These are phyloP conservation scores for Tetramorium simillimum DNA, from an alignment of 1,140 invertebrate species.

Conservation along the genomic window DNA sequence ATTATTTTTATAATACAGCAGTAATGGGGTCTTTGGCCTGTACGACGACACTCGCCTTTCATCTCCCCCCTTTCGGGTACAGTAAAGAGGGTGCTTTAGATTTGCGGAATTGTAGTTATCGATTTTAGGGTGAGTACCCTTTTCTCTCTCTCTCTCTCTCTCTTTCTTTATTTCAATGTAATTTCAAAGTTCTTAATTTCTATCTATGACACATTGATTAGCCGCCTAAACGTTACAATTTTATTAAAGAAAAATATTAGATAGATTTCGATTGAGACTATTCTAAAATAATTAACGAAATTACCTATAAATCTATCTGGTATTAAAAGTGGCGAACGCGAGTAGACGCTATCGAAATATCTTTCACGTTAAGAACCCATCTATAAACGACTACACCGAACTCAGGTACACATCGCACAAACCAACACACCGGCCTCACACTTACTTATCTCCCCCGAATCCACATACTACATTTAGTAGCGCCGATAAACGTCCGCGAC, in stretches of 20 bases:
- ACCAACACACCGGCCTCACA: slow-evolving; percentile 1
- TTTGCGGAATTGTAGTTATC: slow-evolving; percentile 32
- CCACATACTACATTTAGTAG: slow-evolving; percentile 49
- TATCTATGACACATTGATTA: not conserved
- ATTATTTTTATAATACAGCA: slow-evolving; percentile 79
- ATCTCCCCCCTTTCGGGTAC: slow-evolving; percentile 34
- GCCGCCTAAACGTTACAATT: not conserved
- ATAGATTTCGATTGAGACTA: not conserved
- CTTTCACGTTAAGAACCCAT: slow-evolving; percentile 20
- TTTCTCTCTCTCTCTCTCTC: not conserved
- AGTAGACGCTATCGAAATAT: slow-evolving; percentile 4
- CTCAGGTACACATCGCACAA: not conserved
- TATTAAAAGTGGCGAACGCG: not conserved
- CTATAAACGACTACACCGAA: slow-evolving; percentile 32
- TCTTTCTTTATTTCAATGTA: slow-evolving; percentile 12
- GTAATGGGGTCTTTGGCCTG: not conserved
- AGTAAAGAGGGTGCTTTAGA: slow-evolving; percentile 25
- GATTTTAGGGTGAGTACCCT: slow-evolving; percentile 21
- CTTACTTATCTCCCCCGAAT: slow-evolving; percentile 42
- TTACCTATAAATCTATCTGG: not conserved
- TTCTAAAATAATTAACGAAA: not conserved
- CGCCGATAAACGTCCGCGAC: slow-evolving; percentile 40
- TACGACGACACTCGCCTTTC: slow-evolving; percentile 18
- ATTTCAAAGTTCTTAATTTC: not conserved
- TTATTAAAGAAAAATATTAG: not conserved